Conservation (phyloP, 2,797 vertebrate genomes). For the Chaetodon trifasciatus region DNA sequence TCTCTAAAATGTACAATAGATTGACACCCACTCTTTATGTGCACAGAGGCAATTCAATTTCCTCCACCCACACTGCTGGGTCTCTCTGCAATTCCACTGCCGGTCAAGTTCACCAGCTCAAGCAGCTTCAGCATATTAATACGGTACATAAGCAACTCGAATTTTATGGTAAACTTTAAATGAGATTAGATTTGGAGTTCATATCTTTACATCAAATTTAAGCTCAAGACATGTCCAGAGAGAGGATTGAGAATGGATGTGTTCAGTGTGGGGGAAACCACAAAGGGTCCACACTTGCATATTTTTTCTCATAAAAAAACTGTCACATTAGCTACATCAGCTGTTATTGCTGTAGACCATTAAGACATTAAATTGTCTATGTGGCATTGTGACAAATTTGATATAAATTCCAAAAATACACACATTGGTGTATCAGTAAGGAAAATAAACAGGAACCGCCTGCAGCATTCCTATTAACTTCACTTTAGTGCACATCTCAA, state of each 20-base stretch:
- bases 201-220: constrained; percentile 8
- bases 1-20: constrained; percentile 80
- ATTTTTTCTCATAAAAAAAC: background rate
- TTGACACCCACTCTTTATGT: constrained; percentile 79
- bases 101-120: constrained; percentile 77
- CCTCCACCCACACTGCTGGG: constrained; percentile 73
- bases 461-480: constrained; percentile 5
- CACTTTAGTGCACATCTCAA: constrained; percentile 6
- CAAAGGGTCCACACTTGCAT: background rate
- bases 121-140: constrained; percentile 71
- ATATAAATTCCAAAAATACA: background rate
- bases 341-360: background rate
- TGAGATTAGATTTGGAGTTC: constrained; percentile 16
- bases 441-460: background rate
- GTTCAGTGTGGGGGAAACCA: background rate
- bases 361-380: background rate
- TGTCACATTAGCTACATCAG: too few species aligned
- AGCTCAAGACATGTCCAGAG: background rate
- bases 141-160: constrained; percentile 40
- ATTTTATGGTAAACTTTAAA: constrained; percentile 33
- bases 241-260: background rate
- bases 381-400: background rate
- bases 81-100: constrained; percentile 67
- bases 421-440: background rate
- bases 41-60: constrained; percentile 81